Conservation (phyloP, 2,113 vertebrate species). For the Ovis canadensis region DNA sequence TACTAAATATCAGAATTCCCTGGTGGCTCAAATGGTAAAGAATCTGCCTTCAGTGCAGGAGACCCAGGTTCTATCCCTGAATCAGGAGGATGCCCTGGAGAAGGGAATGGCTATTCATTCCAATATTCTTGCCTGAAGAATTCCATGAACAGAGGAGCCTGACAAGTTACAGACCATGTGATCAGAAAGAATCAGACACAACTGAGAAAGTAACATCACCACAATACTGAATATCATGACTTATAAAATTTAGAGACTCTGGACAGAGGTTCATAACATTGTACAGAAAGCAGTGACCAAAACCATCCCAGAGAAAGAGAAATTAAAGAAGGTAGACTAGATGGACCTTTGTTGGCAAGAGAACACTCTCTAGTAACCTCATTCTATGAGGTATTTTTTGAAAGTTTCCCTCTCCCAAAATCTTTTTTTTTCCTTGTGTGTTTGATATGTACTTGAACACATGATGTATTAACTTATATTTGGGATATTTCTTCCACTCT, state of each 20-base stretch:
- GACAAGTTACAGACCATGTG: accelerated
- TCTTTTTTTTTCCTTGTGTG: background rate
- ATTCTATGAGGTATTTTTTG: background rate
- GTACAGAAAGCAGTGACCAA: background rate
- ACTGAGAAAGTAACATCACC: background rate
- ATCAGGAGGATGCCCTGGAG: background rate
- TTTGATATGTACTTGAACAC: background rate
- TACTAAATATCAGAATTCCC: background rate
- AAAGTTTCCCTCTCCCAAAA: background rate
- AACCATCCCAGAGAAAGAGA: background rate
- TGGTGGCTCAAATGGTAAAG: background rate
- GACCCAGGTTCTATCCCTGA: background rate
- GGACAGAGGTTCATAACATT: background rate
- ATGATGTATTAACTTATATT: background rate
- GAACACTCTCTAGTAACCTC: background rate
- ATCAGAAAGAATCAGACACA: background rate
- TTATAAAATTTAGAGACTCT: background rate
- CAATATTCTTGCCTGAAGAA: background rate
- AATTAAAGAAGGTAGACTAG: background rate
- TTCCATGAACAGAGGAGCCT: background rate
- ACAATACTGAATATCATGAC: background rate
- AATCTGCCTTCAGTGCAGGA: background rate
- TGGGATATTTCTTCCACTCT: background rate
- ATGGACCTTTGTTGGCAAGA: background rate
- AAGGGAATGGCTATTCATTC: background rate